Base-by-base conservation (phyloP, 1,140 invertebrate genomes). In the Hylaeus anthracinus region DNA sequence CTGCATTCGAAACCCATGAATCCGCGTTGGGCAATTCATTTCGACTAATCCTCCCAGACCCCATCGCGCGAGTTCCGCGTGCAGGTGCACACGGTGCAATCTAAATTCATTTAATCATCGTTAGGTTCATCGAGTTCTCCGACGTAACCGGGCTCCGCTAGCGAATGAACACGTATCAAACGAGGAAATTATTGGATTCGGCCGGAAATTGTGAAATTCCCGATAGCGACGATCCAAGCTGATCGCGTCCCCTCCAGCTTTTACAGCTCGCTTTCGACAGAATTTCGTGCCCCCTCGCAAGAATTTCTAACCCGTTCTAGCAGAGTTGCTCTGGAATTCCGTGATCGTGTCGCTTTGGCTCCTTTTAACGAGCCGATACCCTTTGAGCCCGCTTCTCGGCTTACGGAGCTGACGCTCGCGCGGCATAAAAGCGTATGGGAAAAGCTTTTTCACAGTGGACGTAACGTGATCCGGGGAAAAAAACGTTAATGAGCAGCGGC, bases 141-240 rank as follows among this genome's bases (percentile, higher is more conserved):
- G 53, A 2, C 26, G 45, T 73, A 72, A 72, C 69, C 5, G 55
- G 15, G n/a, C 10, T 12, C 41, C 41, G 39, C 14, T 39, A 15
- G 60, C 48, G 58, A 73, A 39, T 37, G 72, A 72, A 63, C 45
- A 72, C 58, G 26, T 65, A 56, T 69, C 71, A 56, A 72, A 79
- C 65, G 67, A 67, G 85, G 79, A 82, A 82, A 84, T 78, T 73
- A 80, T 86, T 85, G 55, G 83, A 85, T 74, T 67, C 66, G 75
- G 14, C 60, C 85, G 85, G 83, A 86, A 85, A 86, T 87, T 81
- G 85, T 74, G 73, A 85, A 80, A 85, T 82, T 83, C 85, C 64
- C 80, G 83, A 78, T 72, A 78, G 69, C 60, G 71, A 73, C 66
- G 60, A 69, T 53, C 72, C 9, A 60, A 79, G 43, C 63, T n/a